These are phyloP conservation scores for Phalacrocorax brasilianus DNA, from an alignment of 2,113 vertebrate genomes.

Conservation along the genomic window DNA sequence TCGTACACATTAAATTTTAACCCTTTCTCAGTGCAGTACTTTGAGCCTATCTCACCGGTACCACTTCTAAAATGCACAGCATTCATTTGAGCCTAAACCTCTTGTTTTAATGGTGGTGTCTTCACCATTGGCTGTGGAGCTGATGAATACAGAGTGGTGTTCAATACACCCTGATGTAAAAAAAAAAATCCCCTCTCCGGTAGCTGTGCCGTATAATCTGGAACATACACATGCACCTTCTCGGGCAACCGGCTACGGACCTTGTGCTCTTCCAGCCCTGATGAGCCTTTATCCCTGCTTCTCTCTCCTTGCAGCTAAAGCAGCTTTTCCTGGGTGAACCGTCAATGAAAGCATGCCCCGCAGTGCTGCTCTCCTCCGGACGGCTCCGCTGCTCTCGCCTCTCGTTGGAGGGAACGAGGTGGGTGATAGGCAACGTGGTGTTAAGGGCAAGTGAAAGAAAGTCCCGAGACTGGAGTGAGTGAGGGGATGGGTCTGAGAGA, in stretches of 20 bases:
- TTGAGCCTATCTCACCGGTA: neutral
- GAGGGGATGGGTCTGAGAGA: too few relatives aligned
- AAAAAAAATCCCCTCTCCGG: neutral
- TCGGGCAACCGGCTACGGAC: accelerated
- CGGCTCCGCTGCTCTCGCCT: neutral
- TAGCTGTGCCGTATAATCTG: neutral
- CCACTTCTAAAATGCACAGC: neutral
- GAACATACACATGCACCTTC: neutral
- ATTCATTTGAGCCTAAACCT: neutral
- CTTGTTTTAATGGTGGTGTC: neutral
- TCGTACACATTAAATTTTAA: neutral
- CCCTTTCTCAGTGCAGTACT: neutral
- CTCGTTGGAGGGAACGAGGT: neutral
- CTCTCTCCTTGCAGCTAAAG: neutral
- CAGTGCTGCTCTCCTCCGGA: neutral
- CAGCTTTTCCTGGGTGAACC: neutral
- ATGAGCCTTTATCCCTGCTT: neutral
- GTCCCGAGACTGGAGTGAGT: neutral
- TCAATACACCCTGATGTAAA: neutral
- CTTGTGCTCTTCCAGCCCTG: neutral
- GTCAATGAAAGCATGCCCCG: accelerated
- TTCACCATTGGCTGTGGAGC: neutral
- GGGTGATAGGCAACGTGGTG: too few relatives aligned
- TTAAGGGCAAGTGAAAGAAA: neutral
- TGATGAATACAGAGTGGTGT: neutral